Evolutionary conservation across 2,888 invertebrate genomes (phyloP), one percentile per base, ranked within the genome.

Genomic region (Epinotia ramella): DNA sequence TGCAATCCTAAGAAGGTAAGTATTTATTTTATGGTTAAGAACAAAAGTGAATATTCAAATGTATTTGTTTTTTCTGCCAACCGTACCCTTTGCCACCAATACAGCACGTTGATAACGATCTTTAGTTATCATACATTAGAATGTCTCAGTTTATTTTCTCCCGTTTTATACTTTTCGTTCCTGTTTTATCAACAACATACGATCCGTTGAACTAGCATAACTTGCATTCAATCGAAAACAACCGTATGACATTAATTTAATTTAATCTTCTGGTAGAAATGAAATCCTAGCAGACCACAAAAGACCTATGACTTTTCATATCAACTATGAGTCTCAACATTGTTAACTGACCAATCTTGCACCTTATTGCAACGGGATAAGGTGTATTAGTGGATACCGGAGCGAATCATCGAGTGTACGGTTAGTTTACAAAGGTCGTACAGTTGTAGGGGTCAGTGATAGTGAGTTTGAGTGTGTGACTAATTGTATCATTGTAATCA

Each of bases 401-500:
- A n/a, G 16, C 7, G n/a, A 7, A n/a, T 49, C 1, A 3, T 53
- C n/a, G 53, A 6, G 6, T 53, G 53, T 53, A 28, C 46, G 46
- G 28, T 46, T n/a, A 40, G 44, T 64, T 72, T 64, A 46, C 9
- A 69, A 59, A 75, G 75, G 66, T 62, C 75, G 56, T 24, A 2
- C 53, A 20, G 59, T 57, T 56, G 62, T 33, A 59, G 12, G 66
- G 75, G 71, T 76, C 71, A 71, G 71, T 57, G 75, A 76, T 76
- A 76, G 75, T 53, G n/a, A 18, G 69, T 44, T 49, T 56, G 70
- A 65, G 53, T 65, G 65, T 53, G 71, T 62, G 75, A 76, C 75
- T 75, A 75, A 75, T 75, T 71, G 65, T 71, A 65, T 76, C 66
- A 57, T 59, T 60, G 75, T 62, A 33, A 65, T 70, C 60, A 44